phyloP scores from a whole-genome alignment of 2,797 vertebrate genomes.

The Pteronotus mesoamericanus region DNA sequence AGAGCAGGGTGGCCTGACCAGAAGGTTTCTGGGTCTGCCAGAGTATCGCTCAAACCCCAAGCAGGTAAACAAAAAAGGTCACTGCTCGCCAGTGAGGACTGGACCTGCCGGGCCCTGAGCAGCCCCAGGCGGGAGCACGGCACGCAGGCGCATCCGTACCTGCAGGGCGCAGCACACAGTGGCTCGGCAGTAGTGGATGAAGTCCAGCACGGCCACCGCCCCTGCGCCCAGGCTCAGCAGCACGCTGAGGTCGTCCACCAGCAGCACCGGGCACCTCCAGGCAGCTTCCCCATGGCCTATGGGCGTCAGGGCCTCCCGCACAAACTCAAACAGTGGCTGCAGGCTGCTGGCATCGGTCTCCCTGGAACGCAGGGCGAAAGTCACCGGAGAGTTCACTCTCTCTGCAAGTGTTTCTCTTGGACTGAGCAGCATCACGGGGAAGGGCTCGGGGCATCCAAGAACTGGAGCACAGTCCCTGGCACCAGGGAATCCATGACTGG shows the following conservation, averaged over 20 bases:
- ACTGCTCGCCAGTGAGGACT: neutral
- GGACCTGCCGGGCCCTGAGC: neutral
- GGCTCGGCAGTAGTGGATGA: constrained; percentile 92
- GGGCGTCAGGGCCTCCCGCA: constrained; percentile 72
- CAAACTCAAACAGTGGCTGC: constrained; percentile 85
- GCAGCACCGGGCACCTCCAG: constrained; percentile 86
- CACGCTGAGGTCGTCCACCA: constrained; percentile 91
- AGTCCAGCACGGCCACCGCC: constrained; percentile 85
- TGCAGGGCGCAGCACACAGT: constrained; percentile 85
- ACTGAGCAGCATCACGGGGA: neutral
- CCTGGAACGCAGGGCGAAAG: constrained; percentile 74
- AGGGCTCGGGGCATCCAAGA: neutral
- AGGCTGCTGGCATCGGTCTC: constrained; percentile 78
- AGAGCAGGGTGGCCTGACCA: neutral
- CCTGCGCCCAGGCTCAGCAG: constrained; percentile 89
- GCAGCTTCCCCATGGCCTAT: fast-evolving
- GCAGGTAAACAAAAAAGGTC: neutral
- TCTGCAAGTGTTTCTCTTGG: neutral
- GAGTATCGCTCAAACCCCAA: fast-evolving
- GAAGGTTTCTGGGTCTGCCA: neutral
- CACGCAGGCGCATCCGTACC: constrained; percentile 75
- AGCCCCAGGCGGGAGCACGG: fast-evolving
- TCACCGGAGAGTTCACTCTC: neutral
- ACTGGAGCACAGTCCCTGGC: neutral
- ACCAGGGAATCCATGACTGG: no score